These are phyloP conservation scores for Pogonus chalceus DNA, from an alignment of 1,140 invertebrate species.

Conservation along the genomic window DNA sequence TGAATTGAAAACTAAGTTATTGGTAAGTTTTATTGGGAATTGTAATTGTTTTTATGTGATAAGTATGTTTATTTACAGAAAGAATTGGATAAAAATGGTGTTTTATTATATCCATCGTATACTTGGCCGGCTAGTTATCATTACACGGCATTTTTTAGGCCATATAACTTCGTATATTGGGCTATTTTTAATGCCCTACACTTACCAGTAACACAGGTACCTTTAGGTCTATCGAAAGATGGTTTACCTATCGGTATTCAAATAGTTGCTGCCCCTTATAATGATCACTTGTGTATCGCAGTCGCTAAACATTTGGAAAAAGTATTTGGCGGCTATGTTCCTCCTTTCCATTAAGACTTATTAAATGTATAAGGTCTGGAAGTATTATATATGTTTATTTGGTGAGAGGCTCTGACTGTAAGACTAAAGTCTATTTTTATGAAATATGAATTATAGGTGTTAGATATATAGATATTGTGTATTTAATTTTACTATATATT, in stretches of 20 bases:
- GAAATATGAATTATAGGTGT: too few relatives aligned
- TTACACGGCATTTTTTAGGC: conserved; percentile 64
- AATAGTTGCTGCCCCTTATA: conserved; percentile 62
- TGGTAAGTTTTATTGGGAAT: conserved; percentile 36
- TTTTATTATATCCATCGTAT: conserved; percentile 77
- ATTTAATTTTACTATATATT: too few relatives aligned
- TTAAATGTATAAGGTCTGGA: background rate
- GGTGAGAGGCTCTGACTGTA: too few relatives aligned
- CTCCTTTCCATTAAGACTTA: conserved; percentile 36
- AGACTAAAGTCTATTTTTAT: too few relatives aligned
- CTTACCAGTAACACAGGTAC: conserved; percentile 76
- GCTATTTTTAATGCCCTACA: conserved; percentile 79
- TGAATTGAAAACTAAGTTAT: conserved; percentile 46
- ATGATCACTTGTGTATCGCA: conserved; percentile 74
- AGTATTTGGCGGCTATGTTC: conserved; percentile 73
- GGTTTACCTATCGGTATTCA: conserved; percentile 75
- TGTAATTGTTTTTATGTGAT: conserved; percentile 6
- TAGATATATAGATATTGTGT: too few relatives aligned
- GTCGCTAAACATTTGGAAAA: conserved; percentile 73
- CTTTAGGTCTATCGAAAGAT: conserved; percentile 56
- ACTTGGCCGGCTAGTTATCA: conserved; percentile 79
- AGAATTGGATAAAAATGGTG: conserved; percentile 63
- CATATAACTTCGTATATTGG: conserved; percentile 84
- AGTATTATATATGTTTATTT: too few relatives aligned
- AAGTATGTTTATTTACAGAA: conserved; percentile 38